Evolutionary conservation across 2,888 invertebrate genomes (phyloP).

Genomic region (Galeopsomyia nigrocyanea): DNA sequence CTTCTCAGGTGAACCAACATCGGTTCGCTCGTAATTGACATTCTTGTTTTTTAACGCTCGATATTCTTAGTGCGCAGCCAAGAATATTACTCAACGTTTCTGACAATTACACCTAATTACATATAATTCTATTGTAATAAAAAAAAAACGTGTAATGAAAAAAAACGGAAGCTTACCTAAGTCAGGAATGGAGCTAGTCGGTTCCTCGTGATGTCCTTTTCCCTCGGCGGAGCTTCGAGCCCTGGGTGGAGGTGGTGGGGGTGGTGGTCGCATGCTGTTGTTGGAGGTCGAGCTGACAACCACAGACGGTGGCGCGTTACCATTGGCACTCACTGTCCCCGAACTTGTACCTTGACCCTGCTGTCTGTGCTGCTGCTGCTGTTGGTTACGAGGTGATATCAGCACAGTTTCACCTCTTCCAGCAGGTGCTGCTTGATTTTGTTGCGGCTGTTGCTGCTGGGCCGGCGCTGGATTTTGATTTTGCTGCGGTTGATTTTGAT

Average conservation of each 20-base stretch:
- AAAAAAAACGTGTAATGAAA: background rate
- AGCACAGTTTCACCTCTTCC: slow-evolving; percentile 69
- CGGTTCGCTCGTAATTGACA: too few relatives aligned
- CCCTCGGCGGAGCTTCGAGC: slow-evolving; percentile 70
- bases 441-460: slow-evolving; percentile 43
- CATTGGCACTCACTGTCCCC: slow-evolving; percentile 15
- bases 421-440: slow-evolving; percentile 44
- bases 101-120: too few relatives aligned
- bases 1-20: too few relatives aligned
- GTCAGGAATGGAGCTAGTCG: slow-evolving; percentile 90
- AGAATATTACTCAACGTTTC: too few relatives aligned
- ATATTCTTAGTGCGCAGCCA: too few relatives aligned
- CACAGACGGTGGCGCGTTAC: slow-evolving; percentile 59
- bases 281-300: slow-evolving; percentile 70
- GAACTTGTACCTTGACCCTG: slow-evolving; percentile 23
- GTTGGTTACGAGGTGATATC: slow-evolving; percentile 59
- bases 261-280: slow-evolving; percentile 73
- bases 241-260: slow-evolving; percentile 70
- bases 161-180: slow-evolving; percentile 78
- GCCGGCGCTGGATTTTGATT: slow-evolving; percentile 56
- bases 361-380: slow-evolving; percentile 25
- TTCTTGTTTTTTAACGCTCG: too few relatives aligned
- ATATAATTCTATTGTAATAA: background rate
- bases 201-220: slow-evolving; percentile 78
- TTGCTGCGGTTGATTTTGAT: slow-evolving; percentile 46